Evolutionary conservation across 2,797 vertebrate species (phyloP).

Genomic region (Malurus leucopterus): DNA sequence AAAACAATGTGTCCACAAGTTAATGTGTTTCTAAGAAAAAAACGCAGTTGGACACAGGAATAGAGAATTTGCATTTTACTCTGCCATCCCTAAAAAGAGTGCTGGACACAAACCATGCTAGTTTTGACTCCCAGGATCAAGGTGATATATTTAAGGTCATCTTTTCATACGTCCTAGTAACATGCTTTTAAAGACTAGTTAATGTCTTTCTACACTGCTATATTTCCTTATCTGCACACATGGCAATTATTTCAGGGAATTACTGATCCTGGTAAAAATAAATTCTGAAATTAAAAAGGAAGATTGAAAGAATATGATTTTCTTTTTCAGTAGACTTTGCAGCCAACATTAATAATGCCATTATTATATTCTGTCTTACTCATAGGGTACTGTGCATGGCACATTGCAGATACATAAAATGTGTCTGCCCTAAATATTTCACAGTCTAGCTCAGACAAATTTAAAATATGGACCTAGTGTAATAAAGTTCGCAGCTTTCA

Average conservation of each 20-base stretch:
- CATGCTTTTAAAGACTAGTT: neutral
- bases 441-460: neutral
- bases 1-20: neutral
- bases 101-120: neutral
- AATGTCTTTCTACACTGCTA: fast-evolving
- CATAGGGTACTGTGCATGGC: neutral
- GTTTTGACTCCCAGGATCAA: neutral
- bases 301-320: neutral
- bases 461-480: neutral
- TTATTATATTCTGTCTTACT: neutral
- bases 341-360: neutral
- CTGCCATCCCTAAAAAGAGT: neutral
- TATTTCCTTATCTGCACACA: neutral
- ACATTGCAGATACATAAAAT: neutral
- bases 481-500: neutral
- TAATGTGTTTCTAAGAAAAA: neutral
- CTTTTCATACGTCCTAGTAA: neutral
- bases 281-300: neutral
- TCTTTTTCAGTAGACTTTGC: neutral
- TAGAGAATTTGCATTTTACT: neutral
- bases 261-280: neutral
- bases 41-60: neutral
- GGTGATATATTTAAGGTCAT: neutral
- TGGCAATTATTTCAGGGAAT: neutral
- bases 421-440: neutral